Evolutionary conservation across 2,888 invertebrate species (phyloP), one percentile per base, ranked within the genome.

Genomic region (Linhomoeus sp.): DNA sequence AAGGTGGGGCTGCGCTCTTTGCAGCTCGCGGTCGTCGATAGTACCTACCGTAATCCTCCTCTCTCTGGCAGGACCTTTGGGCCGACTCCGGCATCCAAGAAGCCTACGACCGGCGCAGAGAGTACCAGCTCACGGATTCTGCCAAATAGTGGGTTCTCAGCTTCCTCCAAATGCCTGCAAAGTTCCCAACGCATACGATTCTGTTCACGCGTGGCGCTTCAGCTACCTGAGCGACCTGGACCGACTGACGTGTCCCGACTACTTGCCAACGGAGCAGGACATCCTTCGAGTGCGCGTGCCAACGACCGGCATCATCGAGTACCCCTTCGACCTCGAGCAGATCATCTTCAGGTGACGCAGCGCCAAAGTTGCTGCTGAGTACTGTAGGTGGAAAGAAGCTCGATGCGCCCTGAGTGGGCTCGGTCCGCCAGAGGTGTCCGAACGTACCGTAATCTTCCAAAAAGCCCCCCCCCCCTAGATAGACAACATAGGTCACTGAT

Each of bases 281-380:
- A 94, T 97, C 71, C 79, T 97, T 65, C 82, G 94, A 70, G 94
- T 92, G 71, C 81, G 94, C 79, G 92, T 92, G 68, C 94, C 94
- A 67, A 97, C 94, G 61, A 94, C 94, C 67, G 94, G 94, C 74
- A 97, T 97, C 74, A 92, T 97, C 75, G 94, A 97, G 74, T 94
- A 97, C 75, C 94, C 94, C 61, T 94, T 94, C 76, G 92, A 94
- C 76, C 77, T 97, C 79, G 94, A 94, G 77, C 90, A 90, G 75
- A 94, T 97, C 73, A 82, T 92, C 77, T 94, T 94, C 82, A 85
- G 92, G 90, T 92, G 81, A n/a, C n/a, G n/a, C n/a, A n/a, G n/a
- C n/a, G n/a, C n/a, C n/a, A n/a, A n/a, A n/a, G n/a, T n/a, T n/a
- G n/a, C n/a, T n/a, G n/a, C n/a, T n/a, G n/a, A n/a, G n/a, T n/a